Base-by-base conservation (phyloP, 1,140 invertebrate genomes). In the Hermatobates lingyangjiaoensis region DNA sequence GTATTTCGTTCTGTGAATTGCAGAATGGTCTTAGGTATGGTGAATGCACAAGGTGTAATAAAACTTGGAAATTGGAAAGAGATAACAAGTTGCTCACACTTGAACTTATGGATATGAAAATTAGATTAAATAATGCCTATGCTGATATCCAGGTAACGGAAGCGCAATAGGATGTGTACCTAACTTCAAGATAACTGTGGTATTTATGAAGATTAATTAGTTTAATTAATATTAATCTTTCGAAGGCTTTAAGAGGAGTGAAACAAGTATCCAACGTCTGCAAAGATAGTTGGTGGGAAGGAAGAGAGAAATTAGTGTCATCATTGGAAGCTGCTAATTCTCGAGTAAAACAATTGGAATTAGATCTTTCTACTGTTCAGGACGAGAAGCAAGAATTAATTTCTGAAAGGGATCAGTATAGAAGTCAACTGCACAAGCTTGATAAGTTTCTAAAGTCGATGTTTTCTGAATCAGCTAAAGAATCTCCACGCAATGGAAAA, bases 371-470 rank as follows among this genome's bases (percentile, higher is more conserved):
- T 60, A 68, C 71, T 40, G 74, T 87, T 21, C 64, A 90, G 28
- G 87, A 90, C 70, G 86, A 90, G 62, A 88, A 89, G 64, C 83
- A 88, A 60, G 87, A 90, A 58, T 62, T 87, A 20, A 75, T 82
- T 21, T 79, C 74, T 14, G 84, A 89, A 62, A 68, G 84, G 54
- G 84, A 89, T 67, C 81, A 80, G n/a, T 87, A 85, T 58, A 83
- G 83, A 62, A 83, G 74, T 56, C 90, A 91, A 67, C 80, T 83
- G 15, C 82, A 87, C 61, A 68, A 84, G 28, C 71, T 90, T 2
- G 90, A 89, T 42, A n/a, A n/a, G n/a, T n/a, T n/a, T n/a, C n/a
- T n/a, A n/a, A n/a, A n/a, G n/a, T n/a, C n/a, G n/a, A n/a, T n/a
- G n/a, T n/a, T n/a, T n/a, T n/a, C n/a, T n/a, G n/a, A n/a, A n/a